Evolutionary conservation across 2,797 vertebrate genomes (phyloP), one percentile per base, ranked within the genome.

Genomic region (Petrocephalus schoutedeni): DNA sequence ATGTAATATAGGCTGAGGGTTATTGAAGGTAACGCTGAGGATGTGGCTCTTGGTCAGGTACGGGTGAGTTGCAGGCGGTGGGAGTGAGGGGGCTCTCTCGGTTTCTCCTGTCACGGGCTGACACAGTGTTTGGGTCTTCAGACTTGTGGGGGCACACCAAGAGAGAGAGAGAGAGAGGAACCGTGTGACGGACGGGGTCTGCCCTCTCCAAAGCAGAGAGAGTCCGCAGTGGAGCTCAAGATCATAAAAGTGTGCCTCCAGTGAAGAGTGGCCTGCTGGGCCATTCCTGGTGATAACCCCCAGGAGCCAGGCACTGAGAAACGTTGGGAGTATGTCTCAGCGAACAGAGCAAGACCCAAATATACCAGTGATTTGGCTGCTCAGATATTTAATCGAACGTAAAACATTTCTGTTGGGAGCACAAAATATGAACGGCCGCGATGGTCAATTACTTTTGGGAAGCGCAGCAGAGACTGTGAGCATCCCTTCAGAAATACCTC

Each of bases 1-100:
- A 83, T 45, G 32, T 91, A 92, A 92, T 89, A 90, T 89, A 51
- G 80, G 19, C 84, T 85, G 91, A 86, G 85, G 80, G 88, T 49
- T 91, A 28, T 61, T 21, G 77, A 83, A 58, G 57, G 57, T 57
- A 4, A 41, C 14, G 4, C 8, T 12, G 77, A 57, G 80, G 80
- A 54, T 83, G 53, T 83, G 49, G 80, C 49, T 83, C 80, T 49
- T 4, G 80, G 80, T 51, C 51, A 54, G 80, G 45, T 83, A n/a
- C 19, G 32, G 64, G 67, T 32, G 54, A 36, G 45, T 41, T 21
- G 19, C 45, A 54, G 14, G 85, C 0, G 19, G 57, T 8, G 58
- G 16, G 36, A 12, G 21, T 59, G 28, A 71, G 64, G 64, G 71
- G 36, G 71, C 36, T 45, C 71, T 77, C 16, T 77, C 45, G 14